A percentile compares a stretch with the other conserved stretches of the same genome.
Conservation (phyloP, 1,140 invertebrate species). For the Halesus radiatus region DNA sequence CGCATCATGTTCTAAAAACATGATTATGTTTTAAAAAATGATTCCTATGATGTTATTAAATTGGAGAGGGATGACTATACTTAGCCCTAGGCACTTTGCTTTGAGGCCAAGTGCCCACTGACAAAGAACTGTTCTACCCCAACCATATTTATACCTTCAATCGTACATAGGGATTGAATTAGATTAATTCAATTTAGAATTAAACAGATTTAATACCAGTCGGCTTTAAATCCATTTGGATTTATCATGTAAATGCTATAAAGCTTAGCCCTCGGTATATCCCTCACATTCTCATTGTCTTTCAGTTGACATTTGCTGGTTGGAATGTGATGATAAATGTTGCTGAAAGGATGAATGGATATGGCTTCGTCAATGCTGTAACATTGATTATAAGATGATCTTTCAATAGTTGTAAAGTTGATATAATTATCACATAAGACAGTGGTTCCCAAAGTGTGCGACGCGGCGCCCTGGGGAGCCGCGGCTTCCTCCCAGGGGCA, state of each 20-base stretch:
- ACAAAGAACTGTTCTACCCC: background rate
- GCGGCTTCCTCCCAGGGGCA: no score
- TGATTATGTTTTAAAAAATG: slow-evolving; percentile 31
- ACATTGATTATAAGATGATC: slow-evolving; percentile 1
- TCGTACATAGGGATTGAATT: background rate
- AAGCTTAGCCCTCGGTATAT: background rate
- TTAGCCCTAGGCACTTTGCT: slow-evolving; percentile 52
- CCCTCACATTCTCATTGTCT: background rate
- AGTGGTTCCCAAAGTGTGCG: no score
- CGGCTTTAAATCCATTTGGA: slow-evolving; percentile 17
- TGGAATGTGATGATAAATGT: slow-evolving; percentile 11
- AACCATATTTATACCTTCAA: slow-evolving; percentile 27
- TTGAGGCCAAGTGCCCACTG: slow-evolving; percentile 51
- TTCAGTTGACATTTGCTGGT: background rate
- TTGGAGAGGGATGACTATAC: no score
- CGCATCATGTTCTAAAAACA: slow-evolving; percentile 47
- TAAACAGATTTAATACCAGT: no score
- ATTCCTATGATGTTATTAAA: background rate
- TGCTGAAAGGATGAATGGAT: slow-evolving; percentile 10
- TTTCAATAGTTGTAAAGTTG: background rate
- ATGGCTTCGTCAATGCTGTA: slow-evolving; percentile 8
- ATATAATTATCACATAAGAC: no score
- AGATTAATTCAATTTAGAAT: slow-evolving; percentile 16
- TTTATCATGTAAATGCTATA: background rate
- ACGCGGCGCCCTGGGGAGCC: no score